phyloP scores from a whole-genome alignment of 37 sponge, comb jelly and placozoan genomes.

The Dysidea cf. avara region DNA sequence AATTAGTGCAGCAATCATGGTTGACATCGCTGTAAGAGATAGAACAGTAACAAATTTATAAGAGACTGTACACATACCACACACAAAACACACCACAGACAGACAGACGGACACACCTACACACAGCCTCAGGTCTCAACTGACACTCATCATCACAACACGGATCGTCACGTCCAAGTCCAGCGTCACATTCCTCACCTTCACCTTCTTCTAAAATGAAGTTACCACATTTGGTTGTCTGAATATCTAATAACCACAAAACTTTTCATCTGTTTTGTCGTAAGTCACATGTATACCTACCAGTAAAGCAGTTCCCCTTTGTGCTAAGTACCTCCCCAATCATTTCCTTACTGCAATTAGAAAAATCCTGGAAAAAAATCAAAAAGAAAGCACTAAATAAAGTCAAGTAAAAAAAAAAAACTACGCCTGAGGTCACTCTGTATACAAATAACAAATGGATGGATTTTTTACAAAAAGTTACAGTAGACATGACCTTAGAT shows the following conservation, averaged over 20 bases:
- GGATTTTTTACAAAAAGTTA: too few species aligned
- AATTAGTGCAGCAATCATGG: conserved; percentile 34
- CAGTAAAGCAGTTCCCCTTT: conserved; percentile 26
- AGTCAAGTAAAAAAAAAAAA: too few species aligned
- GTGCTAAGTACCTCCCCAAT: conserved; percentile 34
- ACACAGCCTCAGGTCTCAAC: background rate
- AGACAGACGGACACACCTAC: conserved; percentile 38
- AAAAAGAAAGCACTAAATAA: too few species aligned
- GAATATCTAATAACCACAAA: background rate
- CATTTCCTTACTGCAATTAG: conserved; percentile 33
- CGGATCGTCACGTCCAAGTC: conserved; percentile 15
- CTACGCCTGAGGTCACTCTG: too few species aligned
- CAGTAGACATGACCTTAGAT: too few species aligned
- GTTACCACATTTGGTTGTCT: conserved; percentile 30
- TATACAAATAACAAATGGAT: too few species aligned
- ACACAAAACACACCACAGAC: background rate
- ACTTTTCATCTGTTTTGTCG: conserved; percentile 1
- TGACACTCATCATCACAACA: conserved; percentile 31
- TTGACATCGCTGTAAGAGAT: conserved; percentile 59
- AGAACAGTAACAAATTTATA: too few species aligned
- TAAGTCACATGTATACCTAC: background rate
- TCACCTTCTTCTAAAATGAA: conserved; percentile 20
- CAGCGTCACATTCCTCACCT: conserved; percentile 60
- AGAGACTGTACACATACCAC: background rate
- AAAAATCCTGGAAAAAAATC: conserved; percentile 21